These are phyloP conservation scores for Coregonus sp. DNA, from an alignment of 2,797 vertebrate species.

Conservation along the genomic window DNA sequence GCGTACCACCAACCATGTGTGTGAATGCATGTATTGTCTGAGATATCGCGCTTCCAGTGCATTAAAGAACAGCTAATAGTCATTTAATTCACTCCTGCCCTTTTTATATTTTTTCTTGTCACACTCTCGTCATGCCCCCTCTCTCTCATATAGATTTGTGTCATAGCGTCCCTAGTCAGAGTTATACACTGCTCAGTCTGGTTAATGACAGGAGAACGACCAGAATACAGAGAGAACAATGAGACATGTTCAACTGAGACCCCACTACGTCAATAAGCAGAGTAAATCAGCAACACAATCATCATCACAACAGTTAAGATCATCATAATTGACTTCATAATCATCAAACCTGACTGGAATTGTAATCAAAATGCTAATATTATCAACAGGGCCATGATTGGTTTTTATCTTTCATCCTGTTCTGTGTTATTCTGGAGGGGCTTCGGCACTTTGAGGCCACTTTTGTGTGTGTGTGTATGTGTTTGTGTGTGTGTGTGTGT, in stretches of 20 bases:
- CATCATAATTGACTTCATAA: background rate
- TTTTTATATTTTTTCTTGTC: background rate
- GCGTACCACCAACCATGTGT: background rate
- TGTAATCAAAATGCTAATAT: conserved; percentile 1
- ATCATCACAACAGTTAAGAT: background rate
- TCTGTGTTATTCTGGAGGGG: background rate
- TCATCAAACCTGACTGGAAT: background rate
- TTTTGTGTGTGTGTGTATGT: too few species aligned
- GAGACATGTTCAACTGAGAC: conserved; percentile 24
- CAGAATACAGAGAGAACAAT: background rate
- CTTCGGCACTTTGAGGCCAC: too few species aligned
- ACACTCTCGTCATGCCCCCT: too few species aligned
- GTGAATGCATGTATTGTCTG: background rate
- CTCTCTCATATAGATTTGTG: background rate
- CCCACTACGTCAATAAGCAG: background rate
- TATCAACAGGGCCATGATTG: background rate
- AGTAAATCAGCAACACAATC: conserved; percentile 6
- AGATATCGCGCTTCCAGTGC: background rate
- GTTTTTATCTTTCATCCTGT: background rate
- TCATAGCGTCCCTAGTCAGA: background rate
- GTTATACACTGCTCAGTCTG: too few species aligned
- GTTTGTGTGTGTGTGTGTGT: too few species aligned
- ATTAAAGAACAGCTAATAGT: conserved; percentile 4
- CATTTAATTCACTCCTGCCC: background rate
- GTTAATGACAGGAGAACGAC: background rate